Conservation (phyloP, 1,140 invertebrate genomes). For the Drosophila nigromelanica region DNA sequence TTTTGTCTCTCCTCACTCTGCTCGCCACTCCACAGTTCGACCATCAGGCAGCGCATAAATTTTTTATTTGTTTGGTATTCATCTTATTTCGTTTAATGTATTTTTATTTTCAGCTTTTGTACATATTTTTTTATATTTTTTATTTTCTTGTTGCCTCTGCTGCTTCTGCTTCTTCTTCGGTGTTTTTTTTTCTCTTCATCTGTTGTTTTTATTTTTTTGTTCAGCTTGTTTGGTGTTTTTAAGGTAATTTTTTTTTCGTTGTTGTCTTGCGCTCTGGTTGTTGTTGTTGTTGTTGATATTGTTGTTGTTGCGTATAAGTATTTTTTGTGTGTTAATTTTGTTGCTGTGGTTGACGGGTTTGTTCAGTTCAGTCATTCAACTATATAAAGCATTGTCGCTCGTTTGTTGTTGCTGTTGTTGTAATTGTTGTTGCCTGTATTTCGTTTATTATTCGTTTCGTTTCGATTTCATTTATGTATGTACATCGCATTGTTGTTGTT, state of each 20-base stretch:
- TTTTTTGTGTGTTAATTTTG: slow-evolving; percentile 74
- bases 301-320: slow-evolving; percentile 67
- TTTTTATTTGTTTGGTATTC: slow-evolving; percentile 82
- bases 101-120: slow-evolving; percentile 75
- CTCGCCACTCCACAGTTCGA: slow-evolving; percentile 3
- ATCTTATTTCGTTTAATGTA: slow-evolving; percentile 82
- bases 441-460: slow-evolving; percentile 73
- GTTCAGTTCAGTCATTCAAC: slow-evolving; percentile 81
- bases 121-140: slow-evolving; percentile 43
- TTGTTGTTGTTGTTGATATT: slow-evolving; percentile 45
- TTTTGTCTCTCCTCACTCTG: slow-evolving; percentile 7
- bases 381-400: slow-evolving; percentile 77
- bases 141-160: slow-evolving; percentile 9
- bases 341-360: slow-evolving; percentile 71
- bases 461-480: slow-evolving; percentile 76
- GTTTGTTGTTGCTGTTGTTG: slow-evolving; percentile 20
- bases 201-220: slow-evolving; percentile 43
- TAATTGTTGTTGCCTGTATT: slow-evolving; percentile 24
- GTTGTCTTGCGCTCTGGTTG: slow-evolving; percentile 17
- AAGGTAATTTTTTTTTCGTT: slow-evolving; percentile 72
- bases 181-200: slow-evolving; percentile 15
- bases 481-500: slow-evolving; percentile 29
- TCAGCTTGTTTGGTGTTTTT: slow-evolving; percentile 79
- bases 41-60: slow-evolving; percentile 64
- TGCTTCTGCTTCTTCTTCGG: slow-evolving; percentile 20